A percentile compares a stretch with the other conserved stretches of the same genome.
These are phyloP conservation scores for Mylabris phalerata DNA, from an alignment of 1,140 invertebrate species.

Conservation along the genomic window DNA sequence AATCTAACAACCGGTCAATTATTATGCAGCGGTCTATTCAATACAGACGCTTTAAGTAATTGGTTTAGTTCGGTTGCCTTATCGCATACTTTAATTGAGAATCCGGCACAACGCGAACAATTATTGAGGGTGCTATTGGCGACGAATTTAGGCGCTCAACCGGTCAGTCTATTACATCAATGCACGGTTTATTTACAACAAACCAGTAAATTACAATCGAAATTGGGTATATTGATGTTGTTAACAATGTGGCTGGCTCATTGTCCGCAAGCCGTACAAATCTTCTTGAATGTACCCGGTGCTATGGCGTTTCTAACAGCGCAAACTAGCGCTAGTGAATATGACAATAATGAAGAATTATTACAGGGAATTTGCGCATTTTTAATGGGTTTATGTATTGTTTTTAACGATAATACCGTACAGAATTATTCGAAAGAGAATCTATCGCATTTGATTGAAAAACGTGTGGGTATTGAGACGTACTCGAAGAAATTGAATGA, in stretches of 20 bases:
- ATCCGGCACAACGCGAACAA: constrained; percentile 84
- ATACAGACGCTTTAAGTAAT: constrained; percentile 84
- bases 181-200: constrained; percentile 79
- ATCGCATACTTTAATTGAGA: constrained; percentile 85
- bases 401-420: constrained; percentile 86
- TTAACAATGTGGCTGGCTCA: constrained; percentile 83
- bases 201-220: constrained; percentile 78
- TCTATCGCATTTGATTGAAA: constrained; percentile 78
- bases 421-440: constrained; percentile 72
- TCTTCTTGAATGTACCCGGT: constrained; percentile 68
- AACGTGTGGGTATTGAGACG: constrained; percentile 85
- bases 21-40: constrained; percentile 91
- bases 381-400: constrained; percentile 85
- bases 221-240: constrained; percentile 88
- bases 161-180: constrained; percentile 83
- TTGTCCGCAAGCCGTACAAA: constrained; percentile 75
- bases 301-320: constrained; percentile 80
- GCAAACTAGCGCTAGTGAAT: constrained; percentile 68
- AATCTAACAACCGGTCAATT: constrained; percentile 75
- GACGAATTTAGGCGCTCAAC: constrained; percentile 73
- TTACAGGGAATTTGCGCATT: constrained; percentile 83
- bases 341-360: constrained; percentile 78
- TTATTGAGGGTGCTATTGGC: constrained; percentile 87
- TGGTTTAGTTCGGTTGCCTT: constrained; percentile 94
- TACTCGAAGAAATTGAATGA: constrained; percentile 82